Evolutionary conservation across 1,140 invertebrate genomes (phyloP).

Genomic region (Cyphomyrmex costatus): DNA sequence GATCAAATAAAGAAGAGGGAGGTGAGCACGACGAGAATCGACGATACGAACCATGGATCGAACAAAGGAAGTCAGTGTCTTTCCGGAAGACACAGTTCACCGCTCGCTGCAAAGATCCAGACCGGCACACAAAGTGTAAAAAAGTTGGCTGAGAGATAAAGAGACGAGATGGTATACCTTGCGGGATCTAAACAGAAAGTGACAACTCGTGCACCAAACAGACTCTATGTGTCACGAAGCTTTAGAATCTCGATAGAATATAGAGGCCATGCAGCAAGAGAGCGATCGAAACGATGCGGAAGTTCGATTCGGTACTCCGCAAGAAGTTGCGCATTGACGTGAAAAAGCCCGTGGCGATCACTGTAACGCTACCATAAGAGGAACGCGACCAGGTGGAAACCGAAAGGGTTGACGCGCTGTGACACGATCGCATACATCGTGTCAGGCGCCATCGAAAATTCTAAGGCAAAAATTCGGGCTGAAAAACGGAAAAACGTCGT

Average conservation of each 20-base stretch:
- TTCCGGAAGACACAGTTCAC: slow-evolving; percentile 19
- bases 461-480: not conserved
- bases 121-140: not conserved
- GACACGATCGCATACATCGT: slow-evolving; percentile 16
- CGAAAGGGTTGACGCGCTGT: slow-evolving; percentile 29
- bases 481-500: not conserved
- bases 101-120: slow-evolving; percentile 12
- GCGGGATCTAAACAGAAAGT: slow-evolving; percentile 32
- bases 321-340: slow-evolving; percentile 16
- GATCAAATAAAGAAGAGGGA: slow-evolving; percentile 41
- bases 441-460: slow-evolving; percentile 18
- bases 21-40: slow-evolving; percentile 11
- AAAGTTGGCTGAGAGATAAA: not conserved
- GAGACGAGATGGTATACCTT: not conserved
- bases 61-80: slow-evolving; percentile 20
- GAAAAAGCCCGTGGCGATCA: slow-evolving; percentile 11
- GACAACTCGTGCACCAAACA: slow-evolving; percentile 24
- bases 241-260: not conserved
- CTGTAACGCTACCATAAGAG: not conserved
- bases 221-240: slow-evolving; percentile 1
- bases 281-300: not conserved
- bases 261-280: not conserved
- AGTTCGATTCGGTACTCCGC: slow-evolving; percentile 23
- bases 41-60: not conserved
- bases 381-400: slow-evolving; percentile 3